phyloP scores from a whole-genome alignment of 2,797 vertebrate species.

The Halcyon chelicuti region DNA sequence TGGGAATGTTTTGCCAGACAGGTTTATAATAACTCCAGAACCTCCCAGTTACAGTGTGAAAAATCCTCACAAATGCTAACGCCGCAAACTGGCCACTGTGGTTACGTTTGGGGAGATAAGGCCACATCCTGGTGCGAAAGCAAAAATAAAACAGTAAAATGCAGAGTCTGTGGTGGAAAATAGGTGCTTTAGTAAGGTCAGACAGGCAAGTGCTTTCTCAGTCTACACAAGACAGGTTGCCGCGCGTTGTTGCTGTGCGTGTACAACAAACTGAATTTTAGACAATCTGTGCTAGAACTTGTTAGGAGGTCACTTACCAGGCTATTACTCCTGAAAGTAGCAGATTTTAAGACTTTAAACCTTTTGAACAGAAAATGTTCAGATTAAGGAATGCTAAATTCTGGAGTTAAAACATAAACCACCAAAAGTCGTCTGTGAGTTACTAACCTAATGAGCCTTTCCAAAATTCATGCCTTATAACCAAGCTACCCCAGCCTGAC shows the following conservation, averaged over 20 bases:
- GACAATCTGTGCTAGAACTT: neutral
- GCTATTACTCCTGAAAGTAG: neutral
- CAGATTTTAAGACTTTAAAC: neutral
- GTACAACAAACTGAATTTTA: neutral
- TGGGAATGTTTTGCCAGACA: neutral
- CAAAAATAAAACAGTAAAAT: neutral
- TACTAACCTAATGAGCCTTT: neutral
- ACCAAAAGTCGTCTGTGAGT: rapidly evolving
- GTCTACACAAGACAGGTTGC: neutral
- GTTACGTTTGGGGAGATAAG: neutral
- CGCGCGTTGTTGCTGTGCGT: rapidly evolving
- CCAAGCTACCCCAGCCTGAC: neutral
- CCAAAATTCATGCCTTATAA: neutral
- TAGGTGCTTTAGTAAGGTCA: rapidly evolving
- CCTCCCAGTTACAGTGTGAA: neutral
- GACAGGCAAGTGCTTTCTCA: neutral
- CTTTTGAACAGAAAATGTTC: neutral
- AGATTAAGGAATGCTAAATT: neutral
- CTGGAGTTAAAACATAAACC: neutral
- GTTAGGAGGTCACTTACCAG: neutral
- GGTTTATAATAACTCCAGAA: neutral
- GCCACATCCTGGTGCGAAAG: neutral
- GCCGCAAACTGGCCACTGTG: neutral
- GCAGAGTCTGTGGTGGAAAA: neutral
- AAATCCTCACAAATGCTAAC: neutral